Base-by-base conservation (phyloP, 1,140 invertebrate species). In the Phymastichus coffea region DNA sequence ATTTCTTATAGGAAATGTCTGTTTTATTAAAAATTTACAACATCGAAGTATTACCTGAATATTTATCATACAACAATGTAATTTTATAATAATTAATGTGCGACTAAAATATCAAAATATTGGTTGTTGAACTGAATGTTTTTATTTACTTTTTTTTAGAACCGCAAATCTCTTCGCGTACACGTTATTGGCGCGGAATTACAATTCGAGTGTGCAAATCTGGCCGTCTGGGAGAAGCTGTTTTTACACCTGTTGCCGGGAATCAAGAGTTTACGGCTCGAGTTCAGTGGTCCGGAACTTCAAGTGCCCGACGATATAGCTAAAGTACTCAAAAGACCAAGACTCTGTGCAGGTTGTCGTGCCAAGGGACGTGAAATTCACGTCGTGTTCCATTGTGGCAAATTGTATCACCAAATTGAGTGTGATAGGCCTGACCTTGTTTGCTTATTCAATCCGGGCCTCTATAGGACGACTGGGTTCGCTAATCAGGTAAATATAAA, bases 171-270 rank as follows among this genome's bases (percentile, higher is more conserved):
- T 62, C 25, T 85, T 6, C 79, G 72, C 0, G 71, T 88, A 28
- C 85, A 87, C 59, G 65, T 86, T 10, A 76, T 87, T 19, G 87
- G 87, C 0, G 86, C 87, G 0, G 88, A 90, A 66, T 79, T 88
- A 17, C 85, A 88, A 35, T 89, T 87, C 61, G 88, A 90, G 71
- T 86, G 85, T 2, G 82, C 86, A 51, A 78, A 81, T 40, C 63
- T 89, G 1, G 77, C 82, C 25, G 87, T 87, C 46, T 90, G 88
- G 88, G 88, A 90, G 66, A 79, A 83, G 23, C 82, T 88, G 65
- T 84, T 89, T 53, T 66, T 89, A 0, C 88, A 90, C 68, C 78
- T 87, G 23, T 66, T 83, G 4, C 84, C 85, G 0, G 66, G 79
- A 1, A 61, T 88, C 1, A 79, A 80, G 46, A 75, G 72, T 25